Evolutionary conservation across 1,140 invertebrate genomes (phyloP).

Genomic region (Kradibia gibbosae): DNA sequence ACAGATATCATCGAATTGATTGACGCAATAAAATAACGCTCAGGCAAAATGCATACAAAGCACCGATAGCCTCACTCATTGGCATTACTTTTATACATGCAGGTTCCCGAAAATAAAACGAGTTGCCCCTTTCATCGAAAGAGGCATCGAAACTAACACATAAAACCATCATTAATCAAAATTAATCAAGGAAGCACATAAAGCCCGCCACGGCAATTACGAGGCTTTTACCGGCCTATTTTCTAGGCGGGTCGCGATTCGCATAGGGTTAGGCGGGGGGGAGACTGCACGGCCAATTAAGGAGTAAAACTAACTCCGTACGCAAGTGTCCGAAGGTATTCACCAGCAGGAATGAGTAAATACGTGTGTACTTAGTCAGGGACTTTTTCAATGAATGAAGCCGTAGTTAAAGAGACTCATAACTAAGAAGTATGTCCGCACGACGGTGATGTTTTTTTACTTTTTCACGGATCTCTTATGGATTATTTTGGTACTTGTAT

Average conservation of each 20-base stretch:
- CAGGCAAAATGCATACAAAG: not conserved
- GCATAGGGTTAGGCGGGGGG: too few relatives aligned
- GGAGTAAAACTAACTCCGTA: too few relatives aligned
- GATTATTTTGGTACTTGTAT: too few relatives aligned
- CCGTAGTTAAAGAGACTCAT: constrained; percentile 26
- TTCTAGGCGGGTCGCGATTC: too few relatives aligned
- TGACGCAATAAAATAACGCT: not conserved
- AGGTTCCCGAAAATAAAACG: not conserved
- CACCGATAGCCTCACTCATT: not conserved
- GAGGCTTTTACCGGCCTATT: too few relatives aligned
- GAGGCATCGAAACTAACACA: constrained; percentile 7
- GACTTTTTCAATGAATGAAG: constrained; percentile 31
- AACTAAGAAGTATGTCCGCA: not conserved
- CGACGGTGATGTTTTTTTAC: not conserved
- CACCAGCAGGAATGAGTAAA: constrained; percentile 25
- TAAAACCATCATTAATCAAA: constrained; percentile 26
- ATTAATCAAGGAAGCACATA: not conserved
- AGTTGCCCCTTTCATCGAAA: not conserved
- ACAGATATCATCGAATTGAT: too few relatives aligned
- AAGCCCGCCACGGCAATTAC: not conserved
- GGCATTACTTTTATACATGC: not conserved
- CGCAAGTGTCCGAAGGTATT: not conserved
- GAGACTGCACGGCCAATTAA: too few relatives aligned
- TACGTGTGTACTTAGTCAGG: not conserved
- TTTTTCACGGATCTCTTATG: not conserved